These are phyloP conservation scores for Gyps fulvus DNA, from an alignment of 2,113 vertebrate species.

Conservation along the genomic window DNA sequence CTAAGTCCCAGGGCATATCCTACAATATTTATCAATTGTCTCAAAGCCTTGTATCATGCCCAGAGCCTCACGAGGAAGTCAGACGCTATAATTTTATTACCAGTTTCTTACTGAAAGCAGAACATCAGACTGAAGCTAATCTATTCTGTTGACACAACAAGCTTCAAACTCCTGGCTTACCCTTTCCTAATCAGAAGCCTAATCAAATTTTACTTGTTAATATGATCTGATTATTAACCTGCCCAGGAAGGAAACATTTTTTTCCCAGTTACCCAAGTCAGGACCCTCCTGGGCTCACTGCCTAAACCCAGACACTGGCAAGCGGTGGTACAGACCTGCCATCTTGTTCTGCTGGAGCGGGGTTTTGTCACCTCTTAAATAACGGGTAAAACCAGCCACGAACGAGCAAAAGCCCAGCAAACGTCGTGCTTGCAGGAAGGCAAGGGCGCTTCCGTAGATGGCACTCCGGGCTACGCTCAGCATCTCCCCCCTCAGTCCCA, in stretches of 20 bases:
- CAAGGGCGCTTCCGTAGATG: rapidly evolving
- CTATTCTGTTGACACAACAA: conserved; percentile 43
- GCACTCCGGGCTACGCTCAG: rapidly evolving
- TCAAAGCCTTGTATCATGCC: neutral
- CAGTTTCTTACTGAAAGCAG: neutral
- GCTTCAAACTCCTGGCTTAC: neutral
- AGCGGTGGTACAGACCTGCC: neutral
- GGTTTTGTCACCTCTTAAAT: neutral
- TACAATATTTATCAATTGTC: neutral
- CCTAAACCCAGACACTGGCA: neutral
- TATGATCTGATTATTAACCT: conserved; percentile 31
- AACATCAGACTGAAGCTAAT: conserved; percentile 1
- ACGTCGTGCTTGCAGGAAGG: rapidly evolving
- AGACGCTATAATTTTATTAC: neutral
- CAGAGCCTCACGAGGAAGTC: neutral
- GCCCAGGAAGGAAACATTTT: conserved; percentile 22
- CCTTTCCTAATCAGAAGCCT: conserved; percentile 32
- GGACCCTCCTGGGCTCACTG: neutral
- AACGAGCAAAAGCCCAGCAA: neutral
- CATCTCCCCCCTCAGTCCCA: neutral
- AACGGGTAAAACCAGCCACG: neutral
- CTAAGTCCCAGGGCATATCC: neutral
- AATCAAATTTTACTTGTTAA: conserved; percentile 46
- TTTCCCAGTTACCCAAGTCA: neutral
- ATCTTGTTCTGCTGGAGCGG: neutral